Conservation (phyloP, 2,888 invertebrate genomes). For the Pecten maximus region DNA sequence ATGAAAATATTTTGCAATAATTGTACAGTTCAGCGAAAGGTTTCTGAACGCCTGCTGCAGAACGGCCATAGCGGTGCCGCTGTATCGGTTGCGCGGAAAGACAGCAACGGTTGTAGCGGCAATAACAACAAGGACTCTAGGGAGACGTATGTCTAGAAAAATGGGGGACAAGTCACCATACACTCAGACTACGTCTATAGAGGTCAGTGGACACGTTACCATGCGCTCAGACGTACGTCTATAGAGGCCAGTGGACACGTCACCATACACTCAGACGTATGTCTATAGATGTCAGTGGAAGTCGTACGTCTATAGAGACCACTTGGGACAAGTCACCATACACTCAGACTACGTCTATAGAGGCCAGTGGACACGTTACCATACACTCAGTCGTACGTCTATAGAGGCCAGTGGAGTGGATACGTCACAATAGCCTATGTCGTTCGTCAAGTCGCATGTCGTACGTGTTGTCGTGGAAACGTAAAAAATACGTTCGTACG, state of each 20-base stretch:
- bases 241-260: not conserved
- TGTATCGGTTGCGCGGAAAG: constrained; percentile 37
- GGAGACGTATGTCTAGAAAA: not conserved
- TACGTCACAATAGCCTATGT: too few species aligned
- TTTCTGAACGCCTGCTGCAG: constrained; percentile 51
- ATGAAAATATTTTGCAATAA: constrained; percentile 72
- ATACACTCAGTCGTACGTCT: too few species aligned
- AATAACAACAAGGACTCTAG: constrained; percentile 42
- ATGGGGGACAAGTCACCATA: not conserved
- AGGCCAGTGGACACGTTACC: too few species aligned
- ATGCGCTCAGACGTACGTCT: too few species aligned
- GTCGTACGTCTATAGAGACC: not conserved
- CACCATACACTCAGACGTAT: not conserved
- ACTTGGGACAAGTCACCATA: not conserved
- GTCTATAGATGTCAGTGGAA: not conserved
- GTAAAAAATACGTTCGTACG: too few species aligned
- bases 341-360: not conserved
- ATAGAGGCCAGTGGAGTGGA: too few species aligned
- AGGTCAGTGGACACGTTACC: too few species aligned
- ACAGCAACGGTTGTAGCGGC: constrained; percentile 44
- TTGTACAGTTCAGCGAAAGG: constrained; percentile 38
- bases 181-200: too few species aligned
- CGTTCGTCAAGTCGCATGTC: too few species aligned
- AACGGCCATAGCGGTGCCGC: constrained; percentile 40
- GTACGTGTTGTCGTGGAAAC: too few species aligned